Base-by-base conservation (phyloP, 2,888 invertebrate genomes). In the Unio delphinus region DNA sequence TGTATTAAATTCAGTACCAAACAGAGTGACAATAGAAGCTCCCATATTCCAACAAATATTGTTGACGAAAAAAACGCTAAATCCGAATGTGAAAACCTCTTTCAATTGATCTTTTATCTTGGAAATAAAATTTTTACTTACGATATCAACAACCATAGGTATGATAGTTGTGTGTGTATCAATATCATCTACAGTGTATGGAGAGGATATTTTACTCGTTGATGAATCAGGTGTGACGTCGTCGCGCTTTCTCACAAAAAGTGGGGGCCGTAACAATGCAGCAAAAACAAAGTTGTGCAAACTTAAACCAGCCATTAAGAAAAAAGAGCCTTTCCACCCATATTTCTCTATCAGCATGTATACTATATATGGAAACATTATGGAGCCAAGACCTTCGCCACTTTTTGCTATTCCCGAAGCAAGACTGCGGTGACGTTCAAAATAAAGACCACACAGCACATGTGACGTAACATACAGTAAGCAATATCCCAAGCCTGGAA, bases 31-130 rank as follows among this genome's bases (percentile, higher is more conserved):
- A n/a, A 84, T 79, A 18, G 75, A 78, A 8, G 68, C 73, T 2
- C 80, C 78, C n/a, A 81, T 74, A 73, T 87, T 87, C 85, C 85
- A 87, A 55, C 79, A 74, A n/a, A 85, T 76, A 68, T 85, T 87
- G 64, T 82, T 85, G n/a, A 83, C 18, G 70, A 81, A 84, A 68
- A 77, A 87, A 11, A 85, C 76, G 30, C 81, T 63, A 71, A 86
- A 87, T 45, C 79, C 74, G 61, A 80, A 68, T 60, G 80, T 72
- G 26, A 75, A 72, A 8, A 77, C 64, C 18, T 69, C 45, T 28
- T 57, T 61, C 58, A 70, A 76, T 67, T 76, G 76, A 54, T 67
- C 57, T 23, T 62, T 63, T 57, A 76, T 64, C 30, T 11, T 17
- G 20, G 64, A 64, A 30, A 26, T 26, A n/a, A 20, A 26, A 20